Percentiles rank a stretch among this genome's conserved stretches.
phyloP scores from a whole-genome alignment of 1,140 invertebrate genomes.

The Macrobrachium rosenbergii region DNA sequence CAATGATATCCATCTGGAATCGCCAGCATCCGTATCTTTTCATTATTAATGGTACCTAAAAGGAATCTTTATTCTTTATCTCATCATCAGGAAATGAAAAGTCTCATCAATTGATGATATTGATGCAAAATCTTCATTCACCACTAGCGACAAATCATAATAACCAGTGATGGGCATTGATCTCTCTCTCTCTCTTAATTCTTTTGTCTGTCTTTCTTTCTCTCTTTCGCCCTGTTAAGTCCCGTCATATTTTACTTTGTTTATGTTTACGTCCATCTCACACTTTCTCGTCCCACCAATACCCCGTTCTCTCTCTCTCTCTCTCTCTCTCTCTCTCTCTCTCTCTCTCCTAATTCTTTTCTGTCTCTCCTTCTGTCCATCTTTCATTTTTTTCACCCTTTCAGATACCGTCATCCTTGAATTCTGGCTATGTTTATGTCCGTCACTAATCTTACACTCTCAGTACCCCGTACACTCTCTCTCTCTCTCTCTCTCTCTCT shows the following conservation, averaged over 20 bases:
- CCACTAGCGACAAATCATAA: no score
- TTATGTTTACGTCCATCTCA: background rate
- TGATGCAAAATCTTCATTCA: no score
- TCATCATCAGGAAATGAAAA: no score
- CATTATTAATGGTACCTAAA: no score
- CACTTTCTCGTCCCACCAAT: background rate
- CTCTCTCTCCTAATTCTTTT: background rate
- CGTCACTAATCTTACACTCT: no score
- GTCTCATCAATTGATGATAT: no score
- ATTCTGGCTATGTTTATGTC: background rate
- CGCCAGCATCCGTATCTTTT: no score
- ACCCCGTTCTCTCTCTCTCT: background rate
- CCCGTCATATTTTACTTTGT: background rate
- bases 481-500: background rate
- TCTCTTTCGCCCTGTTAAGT: background rate
- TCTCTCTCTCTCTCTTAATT: conserved; percentile 28
- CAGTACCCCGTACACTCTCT: background rate
- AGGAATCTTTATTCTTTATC: no score
- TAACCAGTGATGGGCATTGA: no score
- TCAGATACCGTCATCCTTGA: background rate
- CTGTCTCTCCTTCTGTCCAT: background rate
- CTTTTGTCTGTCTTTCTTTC: background rate
- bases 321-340: conserved; percentile 6
- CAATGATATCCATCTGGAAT: no score
- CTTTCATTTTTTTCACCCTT: background rate